phyloP scores from a whole-genome alignment of 2,797 vertebrate genomes.

The Esox lucius region DNA sequence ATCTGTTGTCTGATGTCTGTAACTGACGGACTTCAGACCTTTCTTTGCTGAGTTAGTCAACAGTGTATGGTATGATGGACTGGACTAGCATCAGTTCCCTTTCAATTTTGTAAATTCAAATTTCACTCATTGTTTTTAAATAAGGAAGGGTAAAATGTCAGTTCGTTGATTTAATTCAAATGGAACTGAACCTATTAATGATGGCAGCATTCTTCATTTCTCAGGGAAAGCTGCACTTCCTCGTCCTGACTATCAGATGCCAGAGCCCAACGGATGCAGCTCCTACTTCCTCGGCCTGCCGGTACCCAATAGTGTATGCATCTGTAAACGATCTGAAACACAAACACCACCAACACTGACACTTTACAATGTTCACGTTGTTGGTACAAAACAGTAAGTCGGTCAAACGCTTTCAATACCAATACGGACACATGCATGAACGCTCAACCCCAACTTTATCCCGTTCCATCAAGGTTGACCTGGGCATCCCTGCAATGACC shows the following conservation, averaged over 20 bases:
- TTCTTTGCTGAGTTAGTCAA: background rate
- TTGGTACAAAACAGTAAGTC: background rate
- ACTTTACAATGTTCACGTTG: background rate
- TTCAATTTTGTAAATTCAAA: background rate
- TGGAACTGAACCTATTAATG: background rate
- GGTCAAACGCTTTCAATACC: background rate
- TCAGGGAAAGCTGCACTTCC: slow-evolving; percentile 89
- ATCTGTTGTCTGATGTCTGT: background rate
- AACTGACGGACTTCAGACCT: background rate
- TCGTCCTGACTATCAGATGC: slow-evolving; percentile 83
- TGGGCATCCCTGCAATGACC: slow-evolving; percentile 94
- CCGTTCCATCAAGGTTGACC: slow-evolving; percentile 76
- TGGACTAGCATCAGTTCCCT: background rate
- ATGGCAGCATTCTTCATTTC: background rate
- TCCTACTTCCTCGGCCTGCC: slow-evolving; percentile 92
- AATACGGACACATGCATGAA: background rate
- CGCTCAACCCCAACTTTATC: slow-evolving; percentile 5
- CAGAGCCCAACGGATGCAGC: slow-evolving; percentile 88
- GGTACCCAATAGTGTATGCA: slow-evolving; percentile 85
- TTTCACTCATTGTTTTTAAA: background rate
- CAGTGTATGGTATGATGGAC: background rate
- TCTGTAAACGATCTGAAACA: background rate
- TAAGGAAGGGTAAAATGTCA: background rate
- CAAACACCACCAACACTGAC: slow-evolving; percentile 6
- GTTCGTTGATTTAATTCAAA: background rate